Percentiles rank a stretch among this genome's conserved stretches.
These are phyloP conservation scores for Eulithis prunata DNA, from an alignment of 2,888 invertebrate species.

Conservation along the genomic window DNA sequence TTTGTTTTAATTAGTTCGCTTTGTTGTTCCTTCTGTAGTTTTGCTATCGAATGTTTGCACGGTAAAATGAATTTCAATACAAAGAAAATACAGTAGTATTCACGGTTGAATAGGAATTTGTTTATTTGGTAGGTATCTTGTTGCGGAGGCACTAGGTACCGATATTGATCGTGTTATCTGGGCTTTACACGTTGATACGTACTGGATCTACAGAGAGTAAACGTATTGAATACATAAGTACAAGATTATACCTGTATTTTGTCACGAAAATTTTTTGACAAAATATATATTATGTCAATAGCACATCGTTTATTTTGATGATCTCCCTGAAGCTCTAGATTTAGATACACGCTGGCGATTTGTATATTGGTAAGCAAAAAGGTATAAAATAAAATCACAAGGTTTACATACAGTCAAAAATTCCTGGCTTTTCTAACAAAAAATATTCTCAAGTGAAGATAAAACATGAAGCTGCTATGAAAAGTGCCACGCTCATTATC, in stretches of 20 bases:
- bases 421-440: not conserved
- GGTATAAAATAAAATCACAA: too few relatives aligned
- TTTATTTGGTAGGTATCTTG: not conserved
- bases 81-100: constrained; percentile 13
- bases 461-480: not conserved
- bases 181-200: too few relatives aligned
- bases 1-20: constrained; percentile 63
- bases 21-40: constrained; percentile 38
- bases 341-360: too few relatives aligned
- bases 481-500: constrained; percentile 24
- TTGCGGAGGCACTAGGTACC: not conserved
- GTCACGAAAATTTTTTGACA: too few relatives aligned
- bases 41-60: constrained; percentile 23
- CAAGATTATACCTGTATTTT: too few relatives aligned
- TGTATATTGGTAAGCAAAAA: too few relatives aligned
- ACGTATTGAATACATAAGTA: too few relatives aligned
- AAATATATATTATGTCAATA: too few relatives aligned
- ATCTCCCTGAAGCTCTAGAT: too few relatives aligned
- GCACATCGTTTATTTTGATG: too few relatives aligned
- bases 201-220: too few relatives aligned
- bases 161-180: not conserved
- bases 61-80: constrained; percentile 19
- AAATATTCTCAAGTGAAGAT: not conserved
- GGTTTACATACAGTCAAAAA: not conserved
- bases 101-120: not conserved